These are phyloP conservation scores for Eulacestoma nigropectus DNA, from an alignment of 2,113 vertebrate genomes.

Conservation along the genomic window DNA sequence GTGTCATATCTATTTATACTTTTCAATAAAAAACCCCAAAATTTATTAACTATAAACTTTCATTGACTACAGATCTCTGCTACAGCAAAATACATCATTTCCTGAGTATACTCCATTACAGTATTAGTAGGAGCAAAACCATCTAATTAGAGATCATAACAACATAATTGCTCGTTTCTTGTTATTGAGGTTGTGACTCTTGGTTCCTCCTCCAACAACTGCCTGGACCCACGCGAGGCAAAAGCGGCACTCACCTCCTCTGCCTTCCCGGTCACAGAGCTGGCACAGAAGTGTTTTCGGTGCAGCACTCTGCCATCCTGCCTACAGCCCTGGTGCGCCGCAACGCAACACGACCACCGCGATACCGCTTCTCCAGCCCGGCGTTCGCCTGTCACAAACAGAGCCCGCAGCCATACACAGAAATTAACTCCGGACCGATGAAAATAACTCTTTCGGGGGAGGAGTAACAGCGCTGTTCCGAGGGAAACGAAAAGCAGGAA, in stretches of 20 bases:
- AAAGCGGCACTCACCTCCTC: constrained; percentile 47
- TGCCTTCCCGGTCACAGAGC: constrained; percentile 39
- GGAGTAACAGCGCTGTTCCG: constrained; percentile 15
- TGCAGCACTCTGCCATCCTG: constrained; percentile 54
- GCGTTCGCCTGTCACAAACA: not conserved
- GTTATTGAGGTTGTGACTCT: not conserved
- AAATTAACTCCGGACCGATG: constrained; percentile 29
- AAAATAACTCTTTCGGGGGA: constrained; percentile 60
- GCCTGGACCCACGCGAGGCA: not conserved
- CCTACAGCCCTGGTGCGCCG: constrained; percentile 25
- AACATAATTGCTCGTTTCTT: not conserved
- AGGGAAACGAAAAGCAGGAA: constrained; percentile 71
- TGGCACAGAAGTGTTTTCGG: constrained; percentile 17
- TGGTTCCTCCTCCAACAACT: not conserved
- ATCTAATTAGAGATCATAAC: not conserved
- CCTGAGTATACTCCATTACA: constrained; percentile 4
- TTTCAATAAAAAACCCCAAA: not conserved
- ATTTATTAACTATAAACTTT: not conserved
- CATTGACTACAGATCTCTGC: not conserved
- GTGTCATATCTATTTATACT: not conserved
- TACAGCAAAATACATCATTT: not conserved
- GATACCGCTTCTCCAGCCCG: not conserved
- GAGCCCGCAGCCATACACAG: constrained; percentile 1
- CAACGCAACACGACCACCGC: constrained; percentile 29
- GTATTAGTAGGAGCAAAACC: not conserved